Base-by-base conservation (phyloP, 2,888 invertebrate species). In the Megalurothrips usitatus region DNA sequence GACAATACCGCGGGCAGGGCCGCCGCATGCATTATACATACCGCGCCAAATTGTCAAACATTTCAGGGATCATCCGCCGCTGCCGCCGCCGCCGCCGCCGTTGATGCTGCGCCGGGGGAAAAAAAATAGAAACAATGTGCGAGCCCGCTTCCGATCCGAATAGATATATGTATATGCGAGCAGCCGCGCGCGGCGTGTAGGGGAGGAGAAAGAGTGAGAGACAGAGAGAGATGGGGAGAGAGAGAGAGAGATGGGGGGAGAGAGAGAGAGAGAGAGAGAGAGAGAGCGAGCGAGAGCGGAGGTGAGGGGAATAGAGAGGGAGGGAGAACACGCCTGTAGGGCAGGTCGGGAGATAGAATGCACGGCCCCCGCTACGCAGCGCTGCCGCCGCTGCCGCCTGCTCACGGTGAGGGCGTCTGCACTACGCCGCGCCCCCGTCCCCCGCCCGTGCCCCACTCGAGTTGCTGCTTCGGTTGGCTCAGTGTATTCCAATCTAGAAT, bases 41-140 rank as follows among this genome's bases (percentile, higher is more conserved):
- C 68, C 26, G 58, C 58, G 68, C 26, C 23, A 75, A 75, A 75
- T 75, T 75, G 68, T 75, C 68, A 75, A 75, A 75, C 68, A 75
- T 75, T 75, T 75, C 26, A 26, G 68, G 68, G 68, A 75, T 75
- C 11, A 75, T 75, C 68, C 12, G 68, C 23, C 26, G 34, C 34
- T 43, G 34, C 34, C 6, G 34, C 34, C 6, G 34, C 34, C 6
- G 34, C 34, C 34, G 34, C 34, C 6, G 34, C 34, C 6, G 6
- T 6, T 43, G 34, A 2, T 43, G 34, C 34, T 43, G 34, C 34
- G n/a, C n/a, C 34, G 34, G 34, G 34, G 34, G 34, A 43, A 43
- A 43, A 43, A 43, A 43, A 43, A n/a, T n/a, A n/a, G 34, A 43
- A 43, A 43, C 34, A 43, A 43, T 43, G 34, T 43, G 34, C 34